These are phyloP conservation scores for Colostygia pectinataria DNA, from an alignment of 2,888 invertebrate species.

Conservation along the genomic window DNA sequence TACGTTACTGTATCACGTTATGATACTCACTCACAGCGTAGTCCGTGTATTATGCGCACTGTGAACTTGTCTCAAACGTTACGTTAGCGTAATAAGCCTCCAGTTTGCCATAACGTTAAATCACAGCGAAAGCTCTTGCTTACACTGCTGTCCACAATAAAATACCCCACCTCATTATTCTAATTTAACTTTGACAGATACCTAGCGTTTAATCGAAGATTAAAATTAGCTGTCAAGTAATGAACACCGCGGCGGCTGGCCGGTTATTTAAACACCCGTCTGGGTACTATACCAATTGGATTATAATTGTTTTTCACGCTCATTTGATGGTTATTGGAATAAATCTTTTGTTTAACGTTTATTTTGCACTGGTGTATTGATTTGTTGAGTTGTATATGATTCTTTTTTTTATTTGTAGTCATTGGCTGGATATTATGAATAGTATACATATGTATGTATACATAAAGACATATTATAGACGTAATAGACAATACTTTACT, in stretches of 20 bases:
- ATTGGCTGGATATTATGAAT: background rate
- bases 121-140: slow-evolving; percentile 28
- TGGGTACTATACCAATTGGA: slow-evolving; percentile 61
- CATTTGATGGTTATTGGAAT: slow-evolving; percentile 73
- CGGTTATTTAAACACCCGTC: slow-evolving; percentile 63
- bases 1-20: too few species aligned
- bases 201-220: slow-evolving; percentile 72
- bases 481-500: background rate
- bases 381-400: slow-evolving; percentile 18
- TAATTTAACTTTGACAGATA: slow-evolving; percentile 57
- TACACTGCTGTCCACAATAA: slow-evolving; percentile 34
- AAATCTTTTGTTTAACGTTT: slow-evolving; percentile 65
- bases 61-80: too few species aligned
- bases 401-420: background rate
- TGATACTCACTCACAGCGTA: too few species aligned
- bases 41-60: too few species aligned
- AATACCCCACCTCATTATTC: slow-evolving; percentile 56
- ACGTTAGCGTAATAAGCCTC: too few species aligned
- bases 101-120: slow-evolving; percentile 3
- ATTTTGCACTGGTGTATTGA: slow-evolving; percentile 56
- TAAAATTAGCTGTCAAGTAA: slow-evolving; percentile 77
- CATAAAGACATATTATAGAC: too few species aligned
- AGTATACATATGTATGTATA: background rate
- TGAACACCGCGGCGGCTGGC: slow-evolving; percentile 49
- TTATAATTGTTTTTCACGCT: slow-evolving; percentile 81